A percentile compares a stretch with the other conserved stretches of the same genome.
Conservation (phyloP, 2,113 vertebrate genomes). For the Leptobrachium ailaonicum region DNA sequence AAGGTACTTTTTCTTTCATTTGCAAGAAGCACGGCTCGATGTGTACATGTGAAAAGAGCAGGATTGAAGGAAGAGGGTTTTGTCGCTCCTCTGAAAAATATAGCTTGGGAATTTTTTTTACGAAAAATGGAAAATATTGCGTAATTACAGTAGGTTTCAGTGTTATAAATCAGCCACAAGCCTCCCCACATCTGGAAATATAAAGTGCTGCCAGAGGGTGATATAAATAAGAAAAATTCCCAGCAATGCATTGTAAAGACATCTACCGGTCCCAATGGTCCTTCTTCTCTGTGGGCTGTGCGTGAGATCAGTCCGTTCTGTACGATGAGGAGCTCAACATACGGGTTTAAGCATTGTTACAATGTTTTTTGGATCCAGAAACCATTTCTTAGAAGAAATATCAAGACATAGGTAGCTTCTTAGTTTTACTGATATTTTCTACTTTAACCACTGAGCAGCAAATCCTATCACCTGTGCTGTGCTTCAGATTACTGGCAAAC, state of each 20-base stretch:
- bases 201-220: conserved; percentile 40
- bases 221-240: conserved; percentile 24
- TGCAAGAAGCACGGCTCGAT: no score
- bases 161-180: conserved; percentile 15
- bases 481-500: no score
- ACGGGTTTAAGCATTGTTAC: no score
- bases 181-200: conserved; percentile 48
- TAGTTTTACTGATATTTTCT: no score
- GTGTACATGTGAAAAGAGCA: background rate
- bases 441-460: no score
- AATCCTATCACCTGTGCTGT: no score
- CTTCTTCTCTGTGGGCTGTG: conserved; percentile 35
- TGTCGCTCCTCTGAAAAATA: background rate
- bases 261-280: conserved; percentile 37
- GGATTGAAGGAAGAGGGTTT: background rate
- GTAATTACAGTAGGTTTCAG: background rate
- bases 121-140: background rate
- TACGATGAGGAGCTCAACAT: no score
- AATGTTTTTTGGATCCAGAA: no score
- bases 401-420: no score
- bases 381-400: no score
- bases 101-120: background rate
- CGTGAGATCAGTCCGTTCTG: conserved; percentile 35
- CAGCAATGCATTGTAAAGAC: conserved; percentile 31
- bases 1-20: no score